Evolutionary conservation across 2,113 vertebrate genomes (phyloP).

Genomic region (Crotalus helleri): DNA sequence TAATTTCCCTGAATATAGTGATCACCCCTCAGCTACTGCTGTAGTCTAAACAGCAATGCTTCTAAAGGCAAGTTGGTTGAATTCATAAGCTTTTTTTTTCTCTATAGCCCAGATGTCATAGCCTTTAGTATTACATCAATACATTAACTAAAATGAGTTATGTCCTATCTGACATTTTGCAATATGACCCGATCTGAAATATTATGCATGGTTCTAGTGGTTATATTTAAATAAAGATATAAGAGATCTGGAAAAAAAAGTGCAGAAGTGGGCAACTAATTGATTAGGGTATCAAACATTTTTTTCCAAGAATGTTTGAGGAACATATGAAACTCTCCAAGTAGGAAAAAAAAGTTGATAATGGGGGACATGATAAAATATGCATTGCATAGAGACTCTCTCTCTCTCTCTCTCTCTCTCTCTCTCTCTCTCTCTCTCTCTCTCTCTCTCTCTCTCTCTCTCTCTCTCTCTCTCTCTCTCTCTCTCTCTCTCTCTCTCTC

Average conservation of each 20-base stretch:
- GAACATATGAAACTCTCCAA: not conserved
- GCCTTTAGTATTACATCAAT: slow-evolving; percentile 37
- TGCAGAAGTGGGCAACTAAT: not conserved
- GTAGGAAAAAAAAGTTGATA: not conserved
- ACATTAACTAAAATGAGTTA: slow-evolving; percentile 50
- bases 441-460: not conserved
- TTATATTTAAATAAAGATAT: not conserved
- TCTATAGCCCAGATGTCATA: slow-evolving; percentile 44
- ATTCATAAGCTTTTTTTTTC: slow-evolving; percentile 42
- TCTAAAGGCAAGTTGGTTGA: slow-evolving; percentile 28
- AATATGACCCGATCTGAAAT: not conserved
- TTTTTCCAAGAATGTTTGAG: not conserved
- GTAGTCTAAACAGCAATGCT: slow-evolving; percentile 44
- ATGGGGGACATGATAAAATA: not conserved
- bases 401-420: not conserved
- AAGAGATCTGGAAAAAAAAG: not conserved
- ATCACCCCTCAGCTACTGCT: slow-evolving; percentile 44
- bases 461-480: not conserved
- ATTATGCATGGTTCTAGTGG: not conserved
- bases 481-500: not conserved
- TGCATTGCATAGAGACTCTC: not conserved
- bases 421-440: not conserved
- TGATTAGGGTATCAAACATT: not conserved
- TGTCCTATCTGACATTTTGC: slow-evolving; percentile 50
- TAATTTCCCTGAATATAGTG: slow-evolving; percentile 42